These are phyloP conservation scores for Onychostruthus taczanowskii DNA, from an alignment of 2,113 vertebrate genomes.

Conservation along the genomic window DNA sequence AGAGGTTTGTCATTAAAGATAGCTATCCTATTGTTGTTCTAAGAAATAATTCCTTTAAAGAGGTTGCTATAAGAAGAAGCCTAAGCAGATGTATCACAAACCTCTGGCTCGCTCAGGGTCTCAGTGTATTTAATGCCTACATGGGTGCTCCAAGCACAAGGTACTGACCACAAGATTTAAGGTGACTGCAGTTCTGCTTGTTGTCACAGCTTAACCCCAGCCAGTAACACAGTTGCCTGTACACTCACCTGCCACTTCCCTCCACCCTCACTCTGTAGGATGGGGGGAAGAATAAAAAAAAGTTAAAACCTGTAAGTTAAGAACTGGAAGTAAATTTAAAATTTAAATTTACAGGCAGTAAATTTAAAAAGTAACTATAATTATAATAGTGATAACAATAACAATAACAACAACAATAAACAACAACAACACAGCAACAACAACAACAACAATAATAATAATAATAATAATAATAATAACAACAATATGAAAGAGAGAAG, in stretches of 20 bases:
- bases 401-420: not conserved
- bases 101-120: not conserved
- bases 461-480: not conserved
- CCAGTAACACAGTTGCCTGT: not conserved
- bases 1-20: not conserved
- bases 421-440: not conserved
- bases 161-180: not conserved
- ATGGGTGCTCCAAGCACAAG: not conserved
- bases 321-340: not conserved
- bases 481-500: not conserved
- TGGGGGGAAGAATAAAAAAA: not conserved
- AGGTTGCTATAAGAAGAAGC: not conserved
- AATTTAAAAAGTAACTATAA: not conserved
- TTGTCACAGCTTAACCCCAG: not conserved
- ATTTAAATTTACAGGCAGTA: not conserved
- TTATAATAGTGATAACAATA: not conserved
- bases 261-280: not conserved
- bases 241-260: not conserved
- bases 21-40: not conserved
- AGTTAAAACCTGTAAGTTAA: not conserved
- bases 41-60: not conserved
- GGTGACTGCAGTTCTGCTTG: not conserved
- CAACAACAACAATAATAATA: not conserved
- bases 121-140: not conserved
- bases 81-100: not conserved